Conservation (phyloP, 37 sponge, comb jelly and placozoan genomes). For the Haliclona indistincta region DNA sequence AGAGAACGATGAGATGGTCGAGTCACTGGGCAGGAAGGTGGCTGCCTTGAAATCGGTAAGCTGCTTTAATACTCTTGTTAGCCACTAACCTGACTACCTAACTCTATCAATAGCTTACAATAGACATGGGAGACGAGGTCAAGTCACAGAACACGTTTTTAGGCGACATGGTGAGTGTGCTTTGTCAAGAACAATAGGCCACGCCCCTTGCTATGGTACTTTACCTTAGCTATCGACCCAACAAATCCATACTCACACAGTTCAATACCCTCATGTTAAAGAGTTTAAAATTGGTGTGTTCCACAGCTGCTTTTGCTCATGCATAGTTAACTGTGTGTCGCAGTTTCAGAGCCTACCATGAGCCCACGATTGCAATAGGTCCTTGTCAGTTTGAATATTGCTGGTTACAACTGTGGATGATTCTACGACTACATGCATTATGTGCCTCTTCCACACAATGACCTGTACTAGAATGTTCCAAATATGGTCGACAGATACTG, state of each 20-base stretch:
- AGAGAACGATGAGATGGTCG: constrained; percentile 73
- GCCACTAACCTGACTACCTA: not conserved
- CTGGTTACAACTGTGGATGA: no score
- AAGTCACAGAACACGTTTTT: constrained; percentile 61
- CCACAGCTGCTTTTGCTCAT: no score
- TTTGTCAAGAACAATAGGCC: not conserved
- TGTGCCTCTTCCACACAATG: no score
- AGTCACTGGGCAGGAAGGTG: constrained; percentile 70
- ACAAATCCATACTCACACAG: not conserved
- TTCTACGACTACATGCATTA: no score
- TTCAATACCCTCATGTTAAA: not conserved
- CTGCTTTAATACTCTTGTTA: not conserved
- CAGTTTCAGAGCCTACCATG: no score
- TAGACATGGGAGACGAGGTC: constrained; percentile 89
- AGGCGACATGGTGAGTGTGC: constrained; percentile 46
- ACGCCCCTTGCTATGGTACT: not conserved
- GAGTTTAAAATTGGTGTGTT: no score
- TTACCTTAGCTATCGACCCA: no score
- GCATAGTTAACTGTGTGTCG: no score
- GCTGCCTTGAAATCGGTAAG: constrained; percentile 75
- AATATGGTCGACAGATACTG: no score
- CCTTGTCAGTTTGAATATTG: no score
- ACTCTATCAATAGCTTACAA: constrained; percentile 55
- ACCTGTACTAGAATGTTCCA: no score
- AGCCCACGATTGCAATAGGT: no score